These are phyloP conservation scores for Corticium candelabrum DNA, from an alignment of 37 sponge, comb jelly and placozoan species.

Conservation along the genomic window DNA sequence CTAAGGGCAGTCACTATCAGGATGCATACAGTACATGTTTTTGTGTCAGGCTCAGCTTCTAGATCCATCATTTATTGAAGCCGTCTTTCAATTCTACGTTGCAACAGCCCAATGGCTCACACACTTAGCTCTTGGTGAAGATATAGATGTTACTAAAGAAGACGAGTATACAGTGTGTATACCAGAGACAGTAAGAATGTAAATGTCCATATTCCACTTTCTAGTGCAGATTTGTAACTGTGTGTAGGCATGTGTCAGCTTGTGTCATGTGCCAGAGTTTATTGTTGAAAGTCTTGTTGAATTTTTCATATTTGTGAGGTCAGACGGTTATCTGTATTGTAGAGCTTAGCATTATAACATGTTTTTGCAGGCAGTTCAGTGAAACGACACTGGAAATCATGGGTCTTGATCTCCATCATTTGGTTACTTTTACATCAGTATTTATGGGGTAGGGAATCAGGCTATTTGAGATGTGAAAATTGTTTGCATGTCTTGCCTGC, in stretches of 20 bases:
- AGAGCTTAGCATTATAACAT: neutral
- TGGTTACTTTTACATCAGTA: neutral
- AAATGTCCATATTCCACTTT: no score
- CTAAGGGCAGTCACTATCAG: no score
- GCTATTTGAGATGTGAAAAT: no score
- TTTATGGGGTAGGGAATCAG: neutral
- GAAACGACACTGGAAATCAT: neutral
- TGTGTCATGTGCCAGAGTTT: constrained; percentile 5
- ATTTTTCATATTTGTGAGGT: constrained; percentile 12
- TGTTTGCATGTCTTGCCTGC: no score
- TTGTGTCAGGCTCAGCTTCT: neutral
- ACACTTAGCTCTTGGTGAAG: neutral
- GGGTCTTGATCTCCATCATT: neutral
- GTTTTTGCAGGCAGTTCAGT: neutral
- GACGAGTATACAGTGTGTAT: no score
- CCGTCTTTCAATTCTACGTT: neutral
- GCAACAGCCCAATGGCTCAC: neutral
- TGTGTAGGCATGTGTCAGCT: neutral
- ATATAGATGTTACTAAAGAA: no score
- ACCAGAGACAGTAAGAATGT: no score
- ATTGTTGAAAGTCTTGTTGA: neutral
- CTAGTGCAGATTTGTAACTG: no score
- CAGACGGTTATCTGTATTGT: neutral
- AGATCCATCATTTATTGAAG: neutral
- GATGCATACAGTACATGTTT: no score